Base-by-base conservation (phyloP, 2,113 vertebrate genomes). In the Malurus cyaneus region DNA sequence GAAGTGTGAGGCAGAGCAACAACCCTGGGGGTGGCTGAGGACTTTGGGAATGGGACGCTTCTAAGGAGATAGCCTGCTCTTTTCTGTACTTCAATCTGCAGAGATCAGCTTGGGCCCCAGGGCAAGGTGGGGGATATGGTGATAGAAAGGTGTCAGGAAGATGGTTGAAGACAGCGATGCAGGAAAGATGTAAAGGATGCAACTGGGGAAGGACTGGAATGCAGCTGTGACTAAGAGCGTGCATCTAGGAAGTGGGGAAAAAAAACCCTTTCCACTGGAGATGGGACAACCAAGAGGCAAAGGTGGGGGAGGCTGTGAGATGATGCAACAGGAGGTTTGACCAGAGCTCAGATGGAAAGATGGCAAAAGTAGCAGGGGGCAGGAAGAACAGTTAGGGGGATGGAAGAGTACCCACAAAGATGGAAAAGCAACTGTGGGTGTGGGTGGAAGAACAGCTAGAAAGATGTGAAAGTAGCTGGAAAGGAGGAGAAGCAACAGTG, bases 251-350 rank as follows among this genome's bases (percentile, higher is more conserved):
- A 34, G 32, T 16, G 18, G 12, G 9, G 13, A 62, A 72, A 79
- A 49, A 66, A 89, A 93, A 62, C 50, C 50, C 34, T 69, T 86
- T 85, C 53, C 14, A 12, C 1, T 42, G 32, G 39, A 47, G 47
- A 80, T 73, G 76, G 82, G 60, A 53, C 59, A 88, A 54, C 49
- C n/a, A 59, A n/a, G 67, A 80, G 36, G 36, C 2, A 1, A 44
- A 21, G 36, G 39, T 25, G 44, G 29, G 66, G 59, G 42, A 81
- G 25, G 73, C n/a, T 89, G 80, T 46, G 74, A 76, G 59, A 87
- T 92, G 88, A 96, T 92, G 93, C 92, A 96, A 96, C 86, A 92
- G 66, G 67, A 88, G 81, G 71, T 88, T 88, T 6, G 12, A 65
- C 46, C 41, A 26, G 62, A 74, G 71, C 59, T 88, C 16, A 31